A percentile compares a stretch with the other conserved stretches of the same genome.
Conservation (phyloP, 1,140 invertebrate genomes). For the Triops cancriformis region DNA sequence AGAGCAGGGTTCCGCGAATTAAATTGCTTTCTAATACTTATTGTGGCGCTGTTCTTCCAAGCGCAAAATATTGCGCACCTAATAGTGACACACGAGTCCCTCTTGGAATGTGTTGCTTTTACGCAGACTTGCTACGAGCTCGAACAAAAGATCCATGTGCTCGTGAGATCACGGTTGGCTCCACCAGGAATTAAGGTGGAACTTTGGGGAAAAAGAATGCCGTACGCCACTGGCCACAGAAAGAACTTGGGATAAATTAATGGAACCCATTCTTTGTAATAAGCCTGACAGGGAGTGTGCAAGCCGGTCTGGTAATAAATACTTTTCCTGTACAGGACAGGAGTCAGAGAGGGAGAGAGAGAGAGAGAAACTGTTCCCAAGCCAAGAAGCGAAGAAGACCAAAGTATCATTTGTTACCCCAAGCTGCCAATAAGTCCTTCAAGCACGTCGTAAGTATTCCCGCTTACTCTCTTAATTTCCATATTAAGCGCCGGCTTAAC, state of each 20-base stretch:
- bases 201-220: not conserved
- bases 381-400: not conserved
- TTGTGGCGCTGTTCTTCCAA: not conserved
- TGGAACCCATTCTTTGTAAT: constrained; percentile 1
- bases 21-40: not conserved
- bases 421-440: constrained; percentile 2
- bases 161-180: not conserved
- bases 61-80: not conserved
- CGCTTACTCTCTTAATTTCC: not conserved
- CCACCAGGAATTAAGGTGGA: not conserved
- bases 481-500: not conserved
- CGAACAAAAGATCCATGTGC: not conserved
- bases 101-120: not conserved
- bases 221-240: not conserved
- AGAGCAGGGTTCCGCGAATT: not conserved
- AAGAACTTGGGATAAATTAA: constrained; percentile 3
- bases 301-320: constrained; percentile 5
- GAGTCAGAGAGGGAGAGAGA: not conserved
- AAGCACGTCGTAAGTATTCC: constrained; percentile 10
- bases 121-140: not conserved
- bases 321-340: not conserved
- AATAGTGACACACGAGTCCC: constrained; percentile 3
- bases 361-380: not conserved
- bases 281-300: not conserved
- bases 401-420: not conserved